Evolutionary conservation across 2,113 vertebrate species (phyloP).

Genomic region (Sisor rabdophorus): DNA sequence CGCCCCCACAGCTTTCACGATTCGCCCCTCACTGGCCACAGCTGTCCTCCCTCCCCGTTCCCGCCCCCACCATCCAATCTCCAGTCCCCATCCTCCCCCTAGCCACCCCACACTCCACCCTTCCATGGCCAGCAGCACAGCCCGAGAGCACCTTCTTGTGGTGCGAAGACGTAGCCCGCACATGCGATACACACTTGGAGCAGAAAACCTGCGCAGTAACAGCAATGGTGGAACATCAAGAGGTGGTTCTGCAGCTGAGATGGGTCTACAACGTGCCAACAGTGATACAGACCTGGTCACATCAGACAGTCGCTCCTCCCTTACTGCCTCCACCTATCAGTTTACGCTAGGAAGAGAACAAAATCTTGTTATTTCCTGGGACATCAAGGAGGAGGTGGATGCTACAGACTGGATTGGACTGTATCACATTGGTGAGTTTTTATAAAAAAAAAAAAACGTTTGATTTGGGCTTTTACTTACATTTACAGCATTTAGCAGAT

Average conservation of each 20-base stretch:
- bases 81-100: conserved; percentile 40
- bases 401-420: conserved; percentile 98
- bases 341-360: conserved; percentile 85
- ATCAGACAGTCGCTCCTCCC: conserved; percentile 90
- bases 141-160: conserved; percentile 85
- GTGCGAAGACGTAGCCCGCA: conserved; percentile 84
- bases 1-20: conserved; percentile 52
- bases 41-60: conserved; percentile 61
- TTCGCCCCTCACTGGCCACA: conserved; percentile 65
- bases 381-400: conserved; percentile 98
- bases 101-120: conserved; percentile 41
- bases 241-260: conserved; percentile 57
- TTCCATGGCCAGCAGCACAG: conserved; percentile 54
- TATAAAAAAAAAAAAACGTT: too few relatives aligned
- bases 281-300: conserved; percentile 95
- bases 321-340: conserved; percentile 91
- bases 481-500: too few relatives aligned
- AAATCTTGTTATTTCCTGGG: conserved; percentile 97
- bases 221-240: conserved; percentile 8
- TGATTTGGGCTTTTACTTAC: not conserved
- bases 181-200: conserved; percentile 84
- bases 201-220: conserved; percentile 81
- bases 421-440: conserved; percentile 89
- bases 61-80: conserved; percentile 52
- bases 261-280: conserved; percentile 88